phyloP scores from a whole-genome alignment of 2,888 invertebrate species.

The Scaptomyza reducta region DNA sequence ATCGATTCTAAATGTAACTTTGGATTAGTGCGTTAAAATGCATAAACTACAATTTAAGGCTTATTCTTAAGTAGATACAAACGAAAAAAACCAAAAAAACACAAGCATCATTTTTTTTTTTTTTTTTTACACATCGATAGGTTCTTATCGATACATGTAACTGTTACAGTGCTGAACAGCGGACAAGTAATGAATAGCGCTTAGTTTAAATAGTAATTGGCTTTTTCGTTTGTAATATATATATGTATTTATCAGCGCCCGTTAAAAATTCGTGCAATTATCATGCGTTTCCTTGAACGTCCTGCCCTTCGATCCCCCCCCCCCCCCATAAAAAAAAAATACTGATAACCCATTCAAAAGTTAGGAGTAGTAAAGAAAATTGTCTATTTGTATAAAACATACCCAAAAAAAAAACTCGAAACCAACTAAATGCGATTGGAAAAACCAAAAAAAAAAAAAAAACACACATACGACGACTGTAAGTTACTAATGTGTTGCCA shows the following conservation, averaged over 20 bases:
- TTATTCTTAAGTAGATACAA: constrained; percentile 52
- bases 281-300: constrained; percentile 26
- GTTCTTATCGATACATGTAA: constrained; percentile 15
- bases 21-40: constrained; percentile 51
- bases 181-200: constrained; percentile 53
- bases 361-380: constrained; percentile 58
- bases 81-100: constrained; percentile 4
- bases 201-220: constrained; percentile 48
- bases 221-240: constrained; percentile 46
- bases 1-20: constrained; percentile 12
- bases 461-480: constrained; percentile 64
- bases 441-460: constrained; percentile 27
- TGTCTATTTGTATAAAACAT: constrained; percentile 61
- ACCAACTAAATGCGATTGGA: constrained; percentile 38
- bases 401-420: constrained; percentile 7
- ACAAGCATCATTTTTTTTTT: constrained; percentile 33
- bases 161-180: constrained; percentile 51
- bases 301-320: neutral
- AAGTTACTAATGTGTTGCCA: constrained; percentile 79
- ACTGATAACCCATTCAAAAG: constrained; percentile 11
- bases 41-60: constrained; percentile 42
- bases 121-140: constrained; percentile 32
- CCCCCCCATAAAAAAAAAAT: neutral
- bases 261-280: constrained; percentile 53
- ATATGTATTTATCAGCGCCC: constrained; percentile 29